These are phyloP conservation scores for Protophormia terraenovae DNA, from an alignment of 2,888 invertebrate genomes.

Conservation along the genomic window DNA sequence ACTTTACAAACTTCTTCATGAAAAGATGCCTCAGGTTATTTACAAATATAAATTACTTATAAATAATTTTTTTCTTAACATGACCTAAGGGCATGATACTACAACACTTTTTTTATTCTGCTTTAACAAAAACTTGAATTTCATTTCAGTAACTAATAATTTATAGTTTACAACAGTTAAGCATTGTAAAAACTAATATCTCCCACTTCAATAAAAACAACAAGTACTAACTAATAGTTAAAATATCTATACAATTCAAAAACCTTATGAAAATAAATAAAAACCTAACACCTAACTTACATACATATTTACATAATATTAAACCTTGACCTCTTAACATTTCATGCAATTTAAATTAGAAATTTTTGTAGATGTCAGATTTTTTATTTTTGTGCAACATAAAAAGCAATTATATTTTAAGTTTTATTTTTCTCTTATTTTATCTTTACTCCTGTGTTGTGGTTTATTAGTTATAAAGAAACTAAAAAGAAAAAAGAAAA, in stretches of 20 bases:
- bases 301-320: background rate
- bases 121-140: background rate
- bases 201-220: background rate
- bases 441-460: background rate
- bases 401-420: slow-evolving; percentile 6
- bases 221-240: background rate
- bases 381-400: background rate
- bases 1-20: background rate
- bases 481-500: background rate
- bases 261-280: background rate
- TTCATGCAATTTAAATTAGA: background rate
- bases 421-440: background rate
- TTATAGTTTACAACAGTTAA: background rate
- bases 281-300: no score
- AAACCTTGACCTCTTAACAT: slow-evolving; percentile 24
- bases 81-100: background rate
- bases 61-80: background rate
- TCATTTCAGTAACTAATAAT: background rate
- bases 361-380: background rate
- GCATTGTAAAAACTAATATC: background rate
- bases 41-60: background rate
- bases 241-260: no score
- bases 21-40: background rate
- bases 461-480: background rate
- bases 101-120: background rate